Evolutionary conservation across 2,888 invertebrate species (phyloP).

Genomic region (Calephelis perditalis): DNA sequence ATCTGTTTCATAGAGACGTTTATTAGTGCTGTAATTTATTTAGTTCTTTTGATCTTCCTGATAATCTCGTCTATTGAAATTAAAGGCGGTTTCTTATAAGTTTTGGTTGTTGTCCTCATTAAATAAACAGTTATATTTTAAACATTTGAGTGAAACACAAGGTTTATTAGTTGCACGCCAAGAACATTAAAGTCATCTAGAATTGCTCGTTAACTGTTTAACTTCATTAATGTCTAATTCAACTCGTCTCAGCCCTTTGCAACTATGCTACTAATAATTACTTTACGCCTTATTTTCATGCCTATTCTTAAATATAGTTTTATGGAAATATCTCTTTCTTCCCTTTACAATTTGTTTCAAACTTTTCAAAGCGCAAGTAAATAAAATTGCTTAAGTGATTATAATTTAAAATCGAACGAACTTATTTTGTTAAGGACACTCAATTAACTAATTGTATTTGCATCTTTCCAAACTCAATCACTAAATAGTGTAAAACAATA

Average conservation of each 20-base stretch:
- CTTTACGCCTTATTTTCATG: constrained; percentile 16
- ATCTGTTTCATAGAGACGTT: constrained; percentile 4
- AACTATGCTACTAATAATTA: constrained; percentile 35
- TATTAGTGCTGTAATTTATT: not conserved
- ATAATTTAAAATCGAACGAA: no score
- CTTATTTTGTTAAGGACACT: no score
- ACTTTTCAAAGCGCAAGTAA: not conserved
- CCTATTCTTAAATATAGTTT: constrained; percentile 18
- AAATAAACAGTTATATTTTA: not conserved
- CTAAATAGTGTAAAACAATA: no score
- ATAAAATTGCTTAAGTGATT: no score
- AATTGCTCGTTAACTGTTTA: constrained; percentile 42
- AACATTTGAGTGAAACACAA: constrained; percentile 36
- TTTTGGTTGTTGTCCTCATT: not conserved
- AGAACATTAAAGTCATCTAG: constrained; percentile 37
- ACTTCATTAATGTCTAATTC: constrained; percentile 43
- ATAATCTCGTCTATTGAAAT: not conserved
- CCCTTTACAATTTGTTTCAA: constrained; percentile 12
- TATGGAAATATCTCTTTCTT: constrained; percentile 7
- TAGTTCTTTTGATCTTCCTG: not conserved
- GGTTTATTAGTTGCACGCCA: constrained; percentile 37
- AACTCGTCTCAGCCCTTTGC: constrained; percentile 34
- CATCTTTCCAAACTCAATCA: no score
- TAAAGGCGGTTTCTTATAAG: not conserved
- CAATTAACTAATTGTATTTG: no score